Percentiles rank a stretch among this genome's conserved stretches.
Conservation (phyloP, 2,113 vertebrate species). For the Sceloporus tristichus region DNA sequence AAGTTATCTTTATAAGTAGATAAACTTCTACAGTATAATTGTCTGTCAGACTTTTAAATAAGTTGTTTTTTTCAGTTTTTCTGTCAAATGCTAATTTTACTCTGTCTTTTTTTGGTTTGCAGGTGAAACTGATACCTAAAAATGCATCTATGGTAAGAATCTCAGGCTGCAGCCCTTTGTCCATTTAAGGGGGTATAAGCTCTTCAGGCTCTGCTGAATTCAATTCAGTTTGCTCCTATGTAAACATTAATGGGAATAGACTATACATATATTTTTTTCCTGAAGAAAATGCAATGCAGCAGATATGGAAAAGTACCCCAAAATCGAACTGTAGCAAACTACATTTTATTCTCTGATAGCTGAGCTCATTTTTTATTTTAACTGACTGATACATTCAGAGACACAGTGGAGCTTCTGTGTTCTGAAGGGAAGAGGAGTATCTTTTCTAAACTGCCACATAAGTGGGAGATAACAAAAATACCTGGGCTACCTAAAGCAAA, state of each 20-base stretch:
- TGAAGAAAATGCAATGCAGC: background rate
- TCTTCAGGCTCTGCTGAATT: background rate
- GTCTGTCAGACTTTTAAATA: background rate
- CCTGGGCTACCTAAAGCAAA: background rate
- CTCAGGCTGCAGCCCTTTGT: background rate
- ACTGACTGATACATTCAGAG: background rate
- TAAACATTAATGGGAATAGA: background rate
- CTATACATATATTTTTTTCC: background rate
- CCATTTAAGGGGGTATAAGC: background rate
- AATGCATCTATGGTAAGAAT: constrained; percentile 20
- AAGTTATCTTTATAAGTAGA: background rate
- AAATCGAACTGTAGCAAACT: background rate
- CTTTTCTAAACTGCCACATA: background rate
- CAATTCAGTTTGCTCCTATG: background rate
- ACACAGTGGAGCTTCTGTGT: background rate
- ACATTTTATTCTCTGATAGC: background rate
- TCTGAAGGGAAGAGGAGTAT: background rate
- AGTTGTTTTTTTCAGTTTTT: background rate
- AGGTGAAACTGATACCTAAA: background rate
- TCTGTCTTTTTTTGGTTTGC: constrained; percentile 3
- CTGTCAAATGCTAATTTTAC: background rate
- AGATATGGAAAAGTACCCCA: background rate
- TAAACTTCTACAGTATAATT: background rate
- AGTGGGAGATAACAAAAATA: background rate
- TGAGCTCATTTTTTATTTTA: background rate